Conservation (phyloP, 2,113 vertebrate genomes). For the Porphyrio hochstetteri region DNA sequence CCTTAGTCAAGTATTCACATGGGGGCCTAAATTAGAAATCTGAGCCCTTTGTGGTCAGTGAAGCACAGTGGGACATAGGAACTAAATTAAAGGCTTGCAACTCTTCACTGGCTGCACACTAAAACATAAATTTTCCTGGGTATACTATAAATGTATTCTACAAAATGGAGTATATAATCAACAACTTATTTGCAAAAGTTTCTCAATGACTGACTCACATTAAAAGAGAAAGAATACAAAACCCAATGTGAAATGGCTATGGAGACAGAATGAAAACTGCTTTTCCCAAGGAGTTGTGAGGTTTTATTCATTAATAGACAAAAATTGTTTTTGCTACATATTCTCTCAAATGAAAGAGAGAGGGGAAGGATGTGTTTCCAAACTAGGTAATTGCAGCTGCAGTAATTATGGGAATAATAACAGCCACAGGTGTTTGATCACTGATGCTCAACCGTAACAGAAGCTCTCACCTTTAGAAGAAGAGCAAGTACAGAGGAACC, state of each 20-base stretch:
- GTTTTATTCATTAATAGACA: background rate
- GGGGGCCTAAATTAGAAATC: background rate
- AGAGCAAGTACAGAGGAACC: background rate
- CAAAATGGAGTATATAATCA: background rate
- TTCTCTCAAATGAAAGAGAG: background rate
- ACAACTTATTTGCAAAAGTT: background rate
- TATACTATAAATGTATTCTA: background rate
- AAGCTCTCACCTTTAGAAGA: background rate
- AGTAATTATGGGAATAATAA: background rate
- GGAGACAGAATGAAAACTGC: background rate
- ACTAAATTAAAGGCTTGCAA: background rate
- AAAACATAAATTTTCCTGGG: background rate
- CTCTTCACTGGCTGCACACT: background rate
- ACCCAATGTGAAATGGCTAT: background rate
- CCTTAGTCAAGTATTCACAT: background rate
- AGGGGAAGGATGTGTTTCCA: background rate
- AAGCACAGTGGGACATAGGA: background rate
- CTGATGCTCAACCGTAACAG: background rate
- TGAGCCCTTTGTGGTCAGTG: background rate
- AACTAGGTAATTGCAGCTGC: background rate
- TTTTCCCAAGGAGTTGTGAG: background rate
- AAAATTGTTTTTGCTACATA: background rate
- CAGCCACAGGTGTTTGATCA: background rate
- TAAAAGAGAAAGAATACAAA: background rate
- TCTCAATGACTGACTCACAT: background rate